Percentiles rank a stretch among this genome's conserved stretches.
Evolutionary conservation across 2,113 vertebrate genomes (phyloP).

Genomic region (Pandion haliaetus): DNA sequence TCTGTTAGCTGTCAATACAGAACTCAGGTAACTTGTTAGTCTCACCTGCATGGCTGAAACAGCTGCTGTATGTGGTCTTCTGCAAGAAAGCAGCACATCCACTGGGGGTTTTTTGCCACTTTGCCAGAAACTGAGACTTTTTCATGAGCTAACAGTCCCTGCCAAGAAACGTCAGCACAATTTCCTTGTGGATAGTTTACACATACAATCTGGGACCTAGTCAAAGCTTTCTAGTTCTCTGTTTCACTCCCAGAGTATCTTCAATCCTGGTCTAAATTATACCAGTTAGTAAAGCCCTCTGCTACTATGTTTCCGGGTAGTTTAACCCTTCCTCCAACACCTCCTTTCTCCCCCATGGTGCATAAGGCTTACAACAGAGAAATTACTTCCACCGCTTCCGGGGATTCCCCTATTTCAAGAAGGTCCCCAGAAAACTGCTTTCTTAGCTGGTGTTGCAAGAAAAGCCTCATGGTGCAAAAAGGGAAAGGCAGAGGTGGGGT

Average conservation of each 20-base stretch:
- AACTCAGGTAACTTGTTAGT: not conserved
- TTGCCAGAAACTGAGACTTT: not conserved
- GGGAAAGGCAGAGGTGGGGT: not conserved
- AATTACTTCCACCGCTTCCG: not conserved
- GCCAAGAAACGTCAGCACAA: not conserved
- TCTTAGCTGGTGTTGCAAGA: not conserved
- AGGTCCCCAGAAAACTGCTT: not conserved
- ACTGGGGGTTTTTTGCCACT: not conserved
- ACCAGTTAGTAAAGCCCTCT: not conserved
- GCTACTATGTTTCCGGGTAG: not conserved
- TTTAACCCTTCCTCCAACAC: not conserved
- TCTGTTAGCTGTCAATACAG: not conserved
- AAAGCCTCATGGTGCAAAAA: not conserved
- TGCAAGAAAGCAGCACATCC: not conserved
- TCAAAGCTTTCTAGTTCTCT: not conserved
- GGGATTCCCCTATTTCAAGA: not conserved
- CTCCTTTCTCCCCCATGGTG: not conserved
- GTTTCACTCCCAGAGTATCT: not conserved
- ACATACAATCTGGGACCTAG: not conserved
- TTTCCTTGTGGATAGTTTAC: not conserved
- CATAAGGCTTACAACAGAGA: not conserved
- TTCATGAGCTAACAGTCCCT: not conserved
- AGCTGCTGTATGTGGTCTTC: not conserved
- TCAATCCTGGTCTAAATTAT: not conserved
- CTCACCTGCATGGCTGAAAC: not conserved